Evolutionary conservation across 2,113 vertebrate genomes (phyloP).

Genomic region (Variabilichromis moorii): DNA sequence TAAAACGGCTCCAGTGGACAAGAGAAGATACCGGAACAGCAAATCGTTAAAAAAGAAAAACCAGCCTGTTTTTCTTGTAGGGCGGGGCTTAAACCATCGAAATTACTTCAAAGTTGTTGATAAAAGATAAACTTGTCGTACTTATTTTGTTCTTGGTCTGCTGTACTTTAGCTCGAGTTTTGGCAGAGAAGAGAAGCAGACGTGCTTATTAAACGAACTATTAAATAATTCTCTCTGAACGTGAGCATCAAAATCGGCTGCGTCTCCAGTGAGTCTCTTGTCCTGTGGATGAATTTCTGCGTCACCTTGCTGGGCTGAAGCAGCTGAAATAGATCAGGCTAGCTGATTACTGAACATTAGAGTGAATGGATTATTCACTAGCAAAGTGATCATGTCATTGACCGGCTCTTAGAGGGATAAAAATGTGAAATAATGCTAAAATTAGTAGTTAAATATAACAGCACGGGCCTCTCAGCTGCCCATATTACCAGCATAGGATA

Average conservation of each 20-base stretch:
- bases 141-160: neutral
- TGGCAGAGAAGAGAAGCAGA: neutral
- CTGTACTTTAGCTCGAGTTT: neutral
- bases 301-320: accelerated
- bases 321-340: neutral
- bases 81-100: neutral
- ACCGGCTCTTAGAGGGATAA: neutral
- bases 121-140: neutral
- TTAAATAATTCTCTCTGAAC: neutral
- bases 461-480: neutral
- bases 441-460: neutral
- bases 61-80: neutral
- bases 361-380: accelerated
- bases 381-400: accelerated
- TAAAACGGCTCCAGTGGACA: conserved; percentile 28
- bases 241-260: accelerated
- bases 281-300: neutral
- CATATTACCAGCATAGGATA: neutral
- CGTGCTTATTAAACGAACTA: neutral
- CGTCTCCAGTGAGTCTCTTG: neutral
- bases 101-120: neutral
- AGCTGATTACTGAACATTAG: neutral
- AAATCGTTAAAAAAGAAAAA: neutral
- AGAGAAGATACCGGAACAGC: accelerated
- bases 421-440: neutral